These are phyloP conservation scores for Drosophila biarmipes DNA, from an alignment of 1,140 invertebrate species.

Conservation along the genomic window DNA sequence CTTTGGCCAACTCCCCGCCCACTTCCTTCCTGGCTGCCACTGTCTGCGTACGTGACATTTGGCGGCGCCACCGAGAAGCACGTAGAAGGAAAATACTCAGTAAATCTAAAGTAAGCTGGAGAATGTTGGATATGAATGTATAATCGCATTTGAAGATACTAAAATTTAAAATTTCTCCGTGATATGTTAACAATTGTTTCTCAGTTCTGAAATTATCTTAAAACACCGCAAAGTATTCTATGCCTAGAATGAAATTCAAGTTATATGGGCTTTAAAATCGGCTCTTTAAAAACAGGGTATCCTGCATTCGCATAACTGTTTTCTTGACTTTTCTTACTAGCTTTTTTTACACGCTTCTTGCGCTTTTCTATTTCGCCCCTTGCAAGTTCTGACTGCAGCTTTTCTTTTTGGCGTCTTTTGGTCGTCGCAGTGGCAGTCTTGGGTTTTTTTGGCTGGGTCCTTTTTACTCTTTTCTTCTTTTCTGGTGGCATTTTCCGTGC, in stretches of 20 bases:
- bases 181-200: too few relatives aligned
- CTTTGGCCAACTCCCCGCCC: neutral
- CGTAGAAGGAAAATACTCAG: conserved; percentile 74
- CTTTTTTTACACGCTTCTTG: conserved; percentile 8
- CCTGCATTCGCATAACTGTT: neutral
- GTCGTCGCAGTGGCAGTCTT: conserved; percentile 23
- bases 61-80: conserved; percentile 72
- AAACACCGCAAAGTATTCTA: too few relatives aligned
- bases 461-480: neutral
- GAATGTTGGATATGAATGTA: neutral
- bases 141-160: neutral
- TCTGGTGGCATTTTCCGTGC: conserved; percentile 8
- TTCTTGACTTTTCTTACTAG: neutral
- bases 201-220: too few relatives aligned
- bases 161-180: too few relatives aligned
- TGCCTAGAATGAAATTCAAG: too few relatives aligned
- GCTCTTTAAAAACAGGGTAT: conserved; percentile 2
- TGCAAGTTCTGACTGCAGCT: conserved; percentile 27
- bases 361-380: conserved; percentile 11
- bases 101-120: conserved; percentile 49
- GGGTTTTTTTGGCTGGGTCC: neutral
- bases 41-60: conserved; percentile 79
- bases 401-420: conserved; percentile 42
- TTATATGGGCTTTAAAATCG: too few relatives aligned
- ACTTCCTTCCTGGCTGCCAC: conserved; percentile 39